Conservation (phyloP, 1,140 invertebrate genomes). For the Drosophila pseudoananassae region DNA sequence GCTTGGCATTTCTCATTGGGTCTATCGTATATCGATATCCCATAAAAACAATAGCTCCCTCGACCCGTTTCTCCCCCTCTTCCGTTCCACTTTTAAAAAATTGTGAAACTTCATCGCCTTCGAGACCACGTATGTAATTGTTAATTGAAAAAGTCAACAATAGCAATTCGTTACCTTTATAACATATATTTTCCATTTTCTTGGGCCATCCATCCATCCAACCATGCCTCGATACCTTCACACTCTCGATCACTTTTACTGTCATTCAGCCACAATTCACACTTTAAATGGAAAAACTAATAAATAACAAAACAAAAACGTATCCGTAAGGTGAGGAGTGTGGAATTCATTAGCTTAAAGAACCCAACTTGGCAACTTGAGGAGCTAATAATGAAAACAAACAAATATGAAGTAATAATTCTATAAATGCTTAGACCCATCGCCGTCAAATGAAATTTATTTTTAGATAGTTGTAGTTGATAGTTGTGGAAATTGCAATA, state of each 20-base stretch:
- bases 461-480: no score
- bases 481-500: no score
- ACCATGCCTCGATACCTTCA: conserved; percentile 18
- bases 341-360: not conserved
- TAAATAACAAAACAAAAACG: conserved; percentile 19
- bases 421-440: not conserved
- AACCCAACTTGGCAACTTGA: not conserved
- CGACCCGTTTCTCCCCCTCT: not conserved
- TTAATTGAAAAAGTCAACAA: conserved; percentile 76
- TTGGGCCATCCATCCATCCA: conserved; percentile 6
- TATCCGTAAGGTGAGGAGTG: not conserved
- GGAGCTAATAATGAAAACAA: not conserved
- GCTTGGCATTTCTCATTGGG: conserved; percentile 8
- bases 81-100: conserved; percentile 3
- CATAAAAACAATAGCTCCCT: not conserved
- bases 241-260: conserved; percentile 67
- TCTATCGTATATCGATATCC: conserved; percentile 26
- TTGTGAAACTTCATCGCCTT: conserved; percentile 8
- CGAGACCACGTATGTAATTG: conserved; percentile 47
- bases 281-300: conserved; percentile 39
- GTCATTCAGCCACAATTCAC: conserved; percentile 62
- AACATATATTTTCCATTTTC: conserved; percentile 48
- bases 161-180: conserved; percentile 42
- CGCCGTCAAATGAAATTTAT: no score
- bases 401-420: not conserved